phyloP scores from a whole-genome alignment of 2,797 vertebrate species.

The Eulemur coronatus region DNA sequence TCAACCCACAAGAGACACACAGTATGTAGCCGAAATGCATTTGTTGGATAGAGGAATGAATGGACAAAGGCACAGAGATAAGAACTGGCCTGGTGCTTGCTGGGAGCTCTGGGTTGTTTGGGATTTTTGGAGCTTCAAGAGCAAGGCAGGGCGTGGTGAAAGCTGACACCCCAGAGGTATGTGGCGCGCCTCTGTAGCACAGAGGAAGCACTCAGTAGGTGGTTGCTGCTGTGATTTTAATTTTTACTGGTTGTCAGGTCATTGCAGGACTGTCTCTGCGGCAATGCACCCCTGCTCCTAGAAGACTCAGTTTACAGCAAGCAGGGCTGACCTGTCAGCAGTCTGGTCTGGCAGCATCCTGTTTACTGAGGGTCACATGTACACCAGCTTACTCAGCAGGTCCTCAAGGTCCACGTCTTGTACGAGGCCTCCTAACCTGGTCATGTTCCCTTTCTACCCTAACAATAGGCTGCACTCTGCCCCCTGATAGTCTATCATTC shows the following conservation, averaged over 20 bases:
- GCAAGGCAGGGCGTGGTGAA: background rate
- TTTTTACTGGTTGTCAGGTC: background rate
- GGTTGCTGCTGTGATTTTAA: background rate
- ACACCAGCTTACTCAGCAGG: background rate
- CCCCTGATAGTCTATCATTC: slow-evolving; percentile 48
- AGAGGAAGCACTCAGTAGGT: background rate
- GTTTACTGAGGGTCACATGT: background rate
- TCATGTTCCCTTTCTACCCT: background rate
- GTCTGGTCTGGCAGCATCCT: background rate
- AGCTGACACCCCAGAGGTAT: background rate
- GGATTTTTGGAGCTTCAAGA: background rate
- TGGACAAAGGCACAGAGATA: background rate
- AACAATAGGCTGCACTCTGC: slow-evolving; percentile 53
- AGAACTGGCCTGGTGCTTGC: background rate
- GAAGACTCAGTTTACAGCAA: background rate
- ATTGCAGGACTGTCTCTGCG: background rate
- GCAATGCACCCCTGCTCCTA: background rate
- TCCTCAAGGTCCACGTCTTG: background rate
- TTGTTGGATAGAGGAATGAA: background rate
- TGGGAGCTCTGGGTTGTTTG: background rate
- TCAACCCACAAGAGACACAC: background rate
- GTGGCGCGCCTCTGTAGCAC: background rate
- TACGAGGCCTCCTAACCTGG: background rate
- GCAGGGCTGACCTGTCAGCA: background rate
- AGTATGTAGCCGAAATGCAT: background rate